These are phyloP conservation scores for Onychostoma macrolepis DNA, from an alignment of 2,113 vertebrate genomes.

Conservation along the genomic window DNA sequence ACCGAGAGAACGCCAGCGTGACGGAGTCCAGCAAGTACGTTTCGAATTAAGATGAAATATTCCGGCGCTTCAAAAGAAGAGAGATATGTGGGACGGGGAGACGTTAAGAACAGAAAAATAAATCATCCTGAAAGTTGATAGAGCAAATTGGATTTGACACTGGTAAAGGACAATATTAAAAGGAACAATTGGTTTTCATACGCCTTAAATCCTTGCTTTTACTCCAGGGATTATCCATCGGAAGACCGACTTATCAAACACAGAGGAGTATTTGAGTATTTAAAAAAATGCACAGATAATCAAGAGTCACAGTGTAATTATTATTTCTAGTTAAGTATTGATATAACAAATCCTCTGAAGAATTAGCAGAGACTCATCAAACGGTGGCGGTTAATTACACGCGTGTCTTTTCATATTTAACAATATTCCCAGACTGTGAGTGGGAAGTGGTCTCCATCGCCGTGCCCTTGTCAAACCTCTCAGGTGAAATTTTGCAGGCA, in stretches of 20 bases:
- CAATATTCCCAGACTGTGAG: neutral
- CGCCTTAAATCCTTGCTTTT: constrained; percentile 29
- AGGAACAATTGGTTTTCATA: constrained; percentile 31
- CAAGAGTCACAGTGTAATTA: constrained; percentile 20
- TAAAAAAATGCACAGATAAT: constrained; percentile 28
- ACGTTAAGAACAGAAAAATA: constrained; percentile 17
- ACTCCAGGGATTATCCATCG: constrained; percentile 27
- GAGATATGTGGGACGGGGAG: constrained; percentile 3
- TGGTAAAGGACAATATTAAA: constrained; percentile 33
- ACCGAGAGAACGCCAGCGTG: neutral
- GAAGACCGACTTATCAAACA: constrained; percentile 35
- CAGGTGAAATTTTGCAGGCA: constrained; percentile 41
- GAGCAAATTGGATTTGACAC: constrained; percentile 46
- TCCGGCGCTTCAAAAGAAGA: constrained; percentile 18
- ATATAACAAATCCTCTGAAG: constrained; percentile 41
- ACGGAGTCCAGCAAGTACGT: neutral
- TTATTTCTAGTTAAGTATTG: constrained; percentile 11
- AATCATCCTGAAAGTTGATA: constrained; percentile 40
- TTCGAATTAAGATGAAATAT: constrained; percentile 29
- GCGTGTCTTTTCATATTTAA: constrained; percentile 20
- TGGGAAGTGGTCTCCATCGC: neutral
- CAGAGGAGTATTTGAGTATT: constrained; percentile 30
- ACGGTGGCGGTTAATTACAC: constrained; percentile 39
- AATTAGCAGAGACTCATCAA: constrained; percentile 50
- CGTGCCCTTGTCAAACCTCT: constrained; percentile 1